Evolutionary conservation across 1,140 invertebrate species (phyloP).

Genomic region (Zaprionus camerounensis): DNA sequence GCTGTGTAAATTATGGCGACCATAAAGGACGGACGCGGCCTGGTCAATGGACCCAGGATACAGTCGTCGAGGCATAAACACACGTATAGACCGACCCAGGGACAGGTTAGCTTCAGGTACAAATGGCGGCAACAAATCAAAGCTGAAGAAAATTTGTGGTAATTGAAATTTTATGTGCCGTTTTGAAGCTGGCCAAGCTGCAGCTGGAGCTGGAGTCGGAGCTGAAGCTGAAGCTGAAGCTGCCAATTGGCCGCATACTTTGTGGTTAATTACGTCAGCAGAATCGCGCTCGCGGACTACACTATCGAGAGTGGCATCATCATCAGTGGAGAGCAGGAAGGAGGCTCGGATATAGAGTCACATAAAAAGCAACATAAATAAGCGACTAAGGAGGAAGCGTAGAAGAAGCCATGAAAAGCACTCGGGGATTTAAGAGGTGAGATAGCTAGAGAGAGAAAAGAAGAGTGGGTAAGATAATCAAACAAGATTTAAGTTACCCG

Average conservation of each 20-base stretch:
- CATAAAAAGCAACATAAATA: slow-evolving; percentile 32
- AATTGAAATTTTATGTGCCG: slow-evolving; percentile 70
- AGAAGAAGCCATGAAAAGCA: slow-evolving; percentile 1
- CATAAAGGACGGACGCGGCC: slow-evolving; percentile 43
- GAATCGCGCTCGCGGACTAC: slow-evolving; percentile 16
- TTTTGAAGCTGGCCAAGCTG: slow-evolving; percentile 8
- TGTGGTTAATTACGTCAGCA: slow-evolving; percentile 61
- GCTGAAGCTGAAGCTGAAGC: slow-evolving; percentile 41
- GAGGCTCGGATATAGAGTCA: slow-evolving; percentile 5
- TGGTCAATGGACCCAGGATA: slow-evolving; percentile 34
- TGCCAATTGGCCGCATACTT: slow-evolving; percentile 58
- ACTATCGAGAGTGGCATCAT: slow-evolving; percentile 47
- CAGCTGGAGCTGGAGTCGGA: background rate
- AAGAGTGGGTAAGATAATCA: background rate
- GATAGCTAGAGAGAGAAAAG: background rate
- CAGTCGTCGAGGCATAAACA: slow-evolving; percentile 20
- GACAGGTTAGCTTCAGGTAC: slow-evolving; percentile 24
- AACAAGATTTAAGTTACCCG: background rate
- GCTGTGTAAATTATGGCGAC: slow-evolving; percentile 62
- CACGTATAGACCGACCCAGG: background rate
- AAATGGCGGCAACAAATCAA: slow-evolving; percentile 65
- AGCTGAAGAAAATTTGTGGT: slow-evolving; percentile 61
- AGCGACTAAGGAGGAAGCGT: background rate
- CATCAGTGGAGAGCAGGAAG: slow-evolving; percentile 14
- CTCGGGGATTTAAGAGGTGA: slow-evolving; percentile 7